These are phyloP conservation scores for Drosophila anomelani DNA, from an alignment of 2,888 invertebrate genomes.

Conservation along the genomic window DNA sequence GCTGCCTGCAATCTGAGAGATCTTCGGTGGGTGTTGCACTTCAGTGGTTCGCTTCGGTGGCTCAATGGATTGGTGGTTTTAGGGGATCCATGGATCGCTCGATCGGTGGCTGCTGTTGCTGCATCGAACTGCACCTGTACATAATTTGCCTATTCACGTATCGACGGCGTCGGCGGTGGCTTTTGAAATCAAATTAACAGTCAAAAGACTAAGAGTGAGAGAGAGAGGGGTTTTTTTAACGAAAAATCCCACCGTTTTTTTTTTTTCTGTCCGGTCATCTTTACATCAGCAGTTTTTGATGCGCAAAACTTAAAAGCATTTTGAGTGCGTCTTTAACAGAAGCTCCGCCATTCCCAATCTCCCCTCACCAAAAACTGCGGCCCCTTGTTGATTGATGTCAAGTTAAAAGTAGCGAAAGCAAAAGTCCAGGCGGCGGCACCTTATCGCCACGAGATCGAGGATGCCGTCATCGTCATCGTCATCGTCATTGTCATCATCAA, in stretches of 20 bases:
- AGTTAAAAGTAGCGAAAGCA: constrained; percentile 69
- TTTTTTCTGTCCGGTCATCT: constrained; percentile 71
- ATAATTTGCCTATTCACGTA: constrained; percentile 76
- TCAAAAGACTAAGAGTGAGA: constrained; percentile 29
- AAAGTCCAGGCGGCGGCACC: constrained; percentile 42
- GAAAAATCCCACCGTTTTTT: constrained; percentile 54
- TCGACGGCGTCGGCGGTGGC: constrained; percentile 50
- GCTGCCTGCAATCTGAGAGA: constrained; percentile 51
- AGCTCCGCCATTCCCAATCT: constrained; percentile 46
- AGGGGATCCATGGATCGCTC: constrained; percentile 12
- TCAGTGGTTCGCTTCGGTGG: constrained; percentile 38
- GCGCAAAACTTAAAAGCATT: constrained; percentile 72
- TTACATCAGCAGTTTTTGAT: constrained; percentile 64
- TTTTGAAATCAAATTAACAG: constrained; percentile 76
- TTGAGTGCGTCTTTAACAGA: constrained; percentile 73
- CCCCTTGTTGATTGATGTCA: constrained; percentile 64
- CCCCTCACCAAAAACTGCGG: not conserved
- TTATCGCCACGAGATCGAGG: constrained; percentile 56
- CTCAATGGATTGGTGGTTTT: constrained; percentile 18
- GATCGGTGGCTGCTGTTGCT: constrained; percentile 27
- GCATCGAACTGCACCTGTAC: constrained; percentile 58
- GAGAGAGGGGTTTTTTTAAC: constrained; percentile 25
- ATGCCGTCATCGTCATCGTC: constrained; percentile 43
- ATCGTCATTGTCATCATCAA: constrained; percentile 40
- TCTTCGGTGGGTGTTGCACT: constrained; percentile 59